Conservation (phyloP, 2,888 invertebrate species). For the Iselma pallidipennis region DNA sequence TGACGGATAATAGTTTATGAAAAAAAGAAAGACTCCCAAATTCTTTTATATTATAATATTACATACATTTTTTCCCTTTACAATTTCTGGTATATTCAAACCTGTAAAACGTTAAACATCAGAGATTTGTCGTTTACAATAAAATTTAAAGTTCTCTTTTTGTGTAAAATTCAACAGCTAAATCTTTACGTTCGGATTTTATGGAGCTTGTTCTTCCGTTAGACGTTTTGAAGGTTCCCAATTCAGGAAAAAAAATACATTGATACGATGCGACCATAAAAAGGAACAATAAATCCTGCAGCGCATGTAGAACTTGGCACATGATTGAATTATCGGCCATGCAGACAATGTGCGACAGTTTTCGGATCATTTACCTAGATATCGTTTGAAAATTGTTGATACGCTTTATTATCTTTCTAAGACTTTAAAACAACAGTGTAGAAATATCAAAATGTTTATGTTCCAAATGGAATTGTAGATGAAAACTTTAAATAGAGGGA, state of each 20-base stretch:
- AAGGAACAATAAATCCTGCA: slow-evolving; percentile 2
- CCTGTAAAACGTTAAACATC: neutral
- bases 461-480: neutral
- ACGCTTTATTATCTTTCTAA: neutral
- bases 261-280: neutral
- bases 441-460: neutral
- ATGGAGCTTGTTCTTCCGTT: neutral
- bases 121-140: neutral
- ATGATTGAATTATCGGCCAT: neutral
- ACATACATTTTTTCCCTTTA: too few species aligned
- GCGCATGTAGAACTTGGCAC: neutral
- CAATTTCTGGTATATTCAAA: too few species aligned
- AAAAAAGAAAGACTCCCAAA: too few species aligned
- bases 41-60: too few species aligned
- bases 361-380: neutral
- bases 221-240: neutral
- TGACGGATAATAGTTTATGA: too few species aligned
- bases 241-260: neutral
- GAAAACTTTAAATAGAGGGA: neutral
- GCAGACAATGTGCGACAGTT: neutral
- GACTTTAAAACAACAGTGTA: neutral
- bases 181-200: neutral
- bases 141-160: neutral
- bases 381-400: neutral
- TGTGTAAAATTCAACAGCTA: neutral